Conservation (phyloP, 2,797 vertebrate genomes). For the Halcyon smyrnensis region DNA sequence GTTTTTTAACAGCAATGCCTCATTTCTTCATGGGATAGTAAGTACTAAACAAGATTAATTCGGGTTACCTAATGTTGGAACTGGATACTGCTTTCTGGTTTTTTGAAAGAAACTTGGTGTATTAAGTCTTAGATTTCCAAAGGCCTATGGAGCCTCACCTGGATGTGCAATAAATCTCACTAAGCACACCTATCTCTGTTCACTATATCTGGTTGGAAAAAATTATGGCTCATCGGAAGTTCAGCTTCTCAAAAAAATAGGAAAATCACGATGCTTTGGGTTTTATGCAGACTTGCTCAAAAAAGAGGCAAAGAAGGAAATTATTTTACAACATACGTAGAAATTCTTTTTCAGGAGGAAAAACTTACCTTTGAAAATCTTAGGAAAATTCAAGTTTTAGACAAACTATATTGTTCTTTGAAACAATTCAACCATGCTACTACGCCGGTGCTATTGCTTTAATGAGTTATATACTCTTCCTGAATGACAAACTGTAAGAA, state of each 20-base stretch:
- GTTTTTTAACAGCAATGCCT: constrained; percentile 88
- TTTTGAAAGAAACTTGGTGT: not conserved
- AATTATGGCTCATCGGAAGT: not conserved
- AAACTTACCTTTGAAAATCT: not conserved
- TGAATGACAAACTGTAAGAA: not conserved
- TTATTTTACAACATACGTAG: not conserved
- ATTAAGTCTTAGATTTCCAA: not conserved
- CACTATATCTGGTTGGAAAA: not conserved
- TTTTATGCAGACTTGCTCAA: not conserved
- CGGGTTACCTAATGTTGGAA: not conserved
- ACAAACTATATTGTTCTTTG: not conserved
- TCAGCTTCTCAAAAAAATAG: fast-evolving
- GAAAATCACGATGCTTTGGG: not conserved
- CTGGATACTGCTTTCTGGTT: not conserved
- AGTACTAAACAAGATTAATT: constrained; percentile 54
- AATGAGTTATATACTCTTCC: not conserved
- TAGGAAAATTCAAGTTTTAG: not conserved
- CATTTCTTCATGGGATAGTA: constrained; percentile 95
- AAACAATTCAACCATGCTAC: not conserved
- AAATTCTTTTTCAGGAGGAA: not conserved
- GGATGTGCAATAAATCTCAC: fast-evolving
- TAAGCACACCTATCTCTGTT: not conserved
- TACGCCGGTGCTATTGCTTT: not conserved
- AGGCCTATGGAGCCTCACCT: not conserved
- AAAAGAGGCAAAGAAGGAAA: not conserved